Evolutionary conservation across 1,140 invertebrate genomes (phyloP).

Genomic region (Eumaeus atala): DNA sequence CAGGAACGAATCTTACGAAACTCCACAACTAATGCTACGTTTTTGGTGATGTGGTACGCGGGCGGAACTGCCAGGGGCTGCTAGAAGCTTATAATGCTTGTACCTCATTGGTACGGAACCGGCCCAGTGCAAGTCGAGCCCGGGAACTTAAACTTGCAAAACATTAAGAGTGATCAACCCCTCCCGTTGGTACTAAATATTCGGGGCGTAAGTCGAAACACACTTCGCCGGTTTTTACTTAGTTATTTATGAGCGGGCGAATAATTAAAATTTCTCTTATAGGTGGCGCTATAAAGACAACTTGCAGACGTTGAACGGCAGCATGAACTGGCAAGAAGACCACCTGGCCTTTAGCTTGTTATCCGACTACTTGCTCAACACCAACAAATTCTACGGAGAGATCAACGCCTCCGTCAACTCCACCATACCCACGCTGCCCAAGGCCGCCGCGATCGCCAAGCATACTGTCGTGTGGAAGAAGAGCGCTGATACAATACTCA

Average conservation of each 20-base stretch:
- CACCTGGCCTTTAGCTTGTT: constrained; percentile 57
- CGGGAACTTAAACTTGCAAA: neutral
- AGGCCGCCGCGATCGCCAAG: constrained; percentile 57
- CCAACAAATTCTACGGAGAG: constrained; percentile 66
- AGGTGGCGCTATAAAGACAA: constrained; percentile 72
- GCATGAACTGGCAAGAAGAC: constrained; percentile 72
- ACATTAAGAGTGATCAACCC: too few relatives aligned
- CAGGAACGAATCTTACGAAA: too few relatives aligned
- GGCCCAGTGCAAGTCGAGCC: too few relatives aligned
- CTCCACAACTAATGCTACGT: too few relatives aligned
- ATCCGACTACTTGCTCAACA: constrained; percentile 64
- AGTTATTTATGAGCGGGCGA: too few relatives aligned
- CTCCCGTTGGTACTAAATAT: too few relatives aligned
- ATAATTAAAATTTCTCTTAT: neutral
- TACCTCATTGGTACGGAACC: too few relatives aligned
- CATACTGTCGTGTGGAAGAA: constrained; percentile 68
- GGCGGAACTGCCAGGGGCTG: too few relatives aligned
- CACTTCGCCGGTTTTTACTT: too few relatives aligned
- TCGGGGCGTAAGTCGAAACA: too few relatives aligned
- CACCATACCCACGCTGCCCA: constrained; percentile 59
- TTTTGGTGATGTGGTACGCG: too few relatives aligned
- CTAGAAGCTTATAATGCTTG: too few relatives aligned
- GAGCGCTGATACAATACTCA: constrained; percentile 60
- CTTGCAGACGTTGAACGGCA: constrained; percentile 63
- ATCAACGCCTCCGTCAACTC: constrained; percentile 64